Percentiles rank a stretch among this genome's conserved stretches.
Evolutionary conservation across 2,888 invertebrate species (phyloP).

Genomic region (Sminthurides aquaticus): DNA sequence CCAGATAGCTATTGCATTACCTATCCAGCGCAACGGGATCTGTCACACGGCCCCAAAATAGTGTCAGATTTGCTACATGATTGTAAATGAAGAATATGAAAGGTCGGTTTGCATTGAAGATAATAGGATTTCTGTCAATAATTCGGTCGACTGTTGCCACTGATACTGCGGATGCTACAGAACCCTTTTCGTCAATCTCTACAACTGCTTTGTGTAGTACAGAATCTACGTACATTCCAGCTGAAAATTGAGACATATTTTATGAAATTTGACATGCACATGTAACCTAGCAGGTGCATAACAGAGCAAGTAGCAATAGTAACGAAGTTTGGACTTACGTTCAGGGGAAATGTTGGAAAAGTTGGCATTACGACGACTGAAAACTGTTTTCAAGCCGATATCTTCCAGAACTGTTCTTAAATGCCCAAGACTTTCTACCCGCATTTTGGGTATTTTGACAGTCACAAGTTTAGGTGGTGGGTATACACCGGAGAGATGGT

Average conservation of each 20-base stretch:
- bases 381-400: constrained; percentile 51
- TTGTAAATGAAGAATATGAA: constrained; percentile 68
- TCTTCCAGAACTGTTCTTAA: constrained; percentile 31
- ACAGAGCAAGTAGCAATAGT: too few relatives aligned
- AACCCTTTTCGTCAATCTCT: constrained; percentile 47
- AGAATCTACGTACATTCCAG: constrained; percentile 32
- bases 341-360: constrained; percentile 57
- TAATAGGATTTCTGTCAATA: constrained; percentile 30
- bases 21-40: constrained; percentile 50
- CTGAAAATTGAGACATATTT: constrained; percentile 13
- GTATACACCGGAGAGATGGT: constrained; percentile 4
- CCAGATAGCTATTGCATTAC: too few relatives aligned
- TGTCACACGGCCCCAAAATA: constrained; percentile 64
- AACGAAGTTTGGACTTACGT: constrained; percentile 21
- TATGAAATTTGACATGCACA: too few relatives aligned
- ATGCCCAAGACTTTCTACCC: constrained; percentile 50
- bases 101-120: constrained; percentile 59
- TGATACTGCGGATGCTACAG: constrained; percentile 64
- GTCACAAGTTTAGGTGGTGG: constrained; percentile 30
- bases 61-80: constrained; percentile 57
- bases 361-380: constrained; percentile 57
- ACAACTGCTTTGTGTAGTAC: constrained; percentile 48
- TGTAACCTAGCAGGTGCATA: too few relatives aligned
- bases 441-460: constrained; percentile 61
- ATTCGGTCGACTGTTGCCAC: constrained; percentile 53